A percentile compares a stretch with the other conserved stretches of the same genome.
These are phyloP conservation scores for Tethea ocularis DNA, from an alignment of 2,888 invertebrate genomes.

Conservation along the genomic window DNA sequence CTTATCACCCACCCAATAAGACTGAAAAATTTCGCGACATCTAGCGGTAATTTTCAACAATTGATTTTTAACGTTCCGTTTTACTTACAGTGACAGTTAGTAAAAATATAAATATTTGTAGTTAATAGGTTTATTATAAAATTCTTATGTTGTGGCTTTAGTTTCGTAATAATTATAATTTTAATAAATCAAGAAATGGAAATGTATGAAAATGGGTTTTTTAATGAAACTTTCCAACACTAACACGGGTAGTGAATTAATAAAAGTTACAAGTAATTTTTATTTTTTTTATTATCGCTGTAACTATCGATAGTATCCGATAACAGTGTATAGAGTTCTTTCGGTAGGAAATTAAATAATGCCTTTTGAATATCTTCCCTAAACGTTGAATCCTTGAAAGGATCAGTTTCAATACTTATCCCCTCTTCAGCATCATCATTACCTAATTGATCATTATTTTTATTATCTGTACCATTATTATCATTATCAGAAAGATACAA, in stretches of 20 bases:
- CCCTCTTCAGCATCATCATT: conserved; percentile 9
- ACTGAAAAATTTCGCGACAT: conserved; percentile 42
- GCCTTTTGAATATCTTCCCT: conserved; percentile 21
- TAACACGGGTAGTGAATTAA: not conserved
- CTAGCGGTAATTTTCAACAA: conserved; percentile 24
- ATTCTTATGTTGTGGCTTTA: no score
- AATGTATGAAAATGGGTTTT: no score
- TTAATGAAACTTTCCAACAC: no score
- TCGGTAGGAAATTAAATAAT: conserved; percentile 21
- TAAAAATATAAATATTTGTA: no score
- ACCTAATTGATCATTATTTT: conserved; percentile 20
- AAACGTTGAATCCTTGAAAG: conserved; percentile 29
- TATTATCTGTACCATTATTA: conserved; percentile 25
- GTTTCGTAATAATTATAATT: no score
- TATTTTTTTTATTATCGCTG: conserved; percentile 11
- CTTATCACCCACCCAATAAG: conserved; percentile 41
- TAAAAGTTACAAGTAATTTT: not conserved
- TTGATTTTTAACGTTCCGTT: conserved; percentile 32
- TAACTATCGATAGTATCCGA: conserved; percentile 21
- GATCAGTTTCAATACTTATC: conserved; percentile 23
- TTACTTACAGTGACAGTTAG: conserved; percentile 16
- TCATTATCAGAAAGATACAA: conserved; percentile 48
- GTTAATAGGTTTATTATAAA: no score
- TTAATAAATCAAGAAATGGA: no score
- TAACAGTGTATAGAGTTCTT: conserved; percentile 30